Conservation (phyloP, 1,140 invertebrate species). For the Trichoplusia ni region DNA sequence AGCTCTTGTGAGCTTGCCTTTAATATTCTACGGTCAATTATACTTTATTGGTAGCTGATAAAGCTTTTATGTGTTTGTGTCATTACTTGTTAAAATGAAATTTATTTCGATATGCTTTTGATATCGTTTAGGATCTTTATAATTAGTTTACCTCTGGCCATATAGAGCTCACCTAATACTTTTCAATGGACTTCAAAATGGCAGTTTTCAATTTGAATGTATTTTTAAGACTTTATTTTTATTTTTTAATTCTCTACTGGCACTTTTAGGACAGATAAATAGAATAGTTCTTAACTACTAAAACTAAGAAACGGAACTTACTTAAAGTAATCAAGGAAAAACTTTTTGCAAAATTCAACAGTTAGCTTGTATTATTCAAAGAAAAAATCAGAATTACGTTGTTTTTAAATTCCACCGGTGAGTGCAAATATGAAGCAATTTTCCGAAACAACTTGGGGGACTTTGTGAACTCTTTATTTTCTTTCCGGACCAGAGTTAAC, state of each 20-base stretch:
- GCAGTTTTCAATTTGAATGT: too few species aligned
- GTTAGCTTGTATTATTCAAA: not conserved
- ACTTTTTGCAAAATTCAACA: not conserved
- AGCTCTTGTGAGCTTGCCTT: slow-evolving; percentile 16
- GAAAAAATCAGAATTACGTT: not conserved
- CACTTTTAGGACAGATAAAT: too few species aligned
- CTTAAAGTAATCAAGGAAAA: slow-evolving; percentile 1
- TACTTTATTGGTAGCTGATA: slow-evolving; percentile 36
- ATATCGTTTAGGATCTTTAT: not conserved
- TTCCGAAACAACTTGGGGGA: not conserved
- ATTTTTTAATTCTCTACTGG: too few species aligned
- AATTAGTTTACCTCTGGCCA: too few species aligned
- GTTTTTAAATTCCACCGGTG: slow-evolving; percentile 6
- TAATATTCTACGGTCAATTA: slow-evolving; percentile 47
- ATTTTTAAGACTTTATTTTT: too few species aligned
- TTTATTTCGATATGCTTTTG: not conserved
- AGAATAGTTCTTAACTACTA: too few species aligned
- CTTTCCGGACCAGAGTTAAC: not conserved
- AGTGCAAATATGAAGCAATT: slow-evolving; percentile 7
- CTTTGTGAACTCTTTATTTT: slow-evolving; percentile 12
- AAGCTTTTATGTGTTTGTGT: slow-evolving; percentile 29
- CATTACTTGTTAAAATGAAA: not conserved
- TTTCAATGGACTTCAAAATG: too few species aligned
- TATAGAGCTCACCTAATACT: too few species aligned
- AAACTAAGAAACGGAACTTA: too few species aligned